These are phyloP conservation scores for Drosophila greeni DNA, from an alignment of 2,888 invertebrate genomes.

Conservation along the genomic window DNA sequence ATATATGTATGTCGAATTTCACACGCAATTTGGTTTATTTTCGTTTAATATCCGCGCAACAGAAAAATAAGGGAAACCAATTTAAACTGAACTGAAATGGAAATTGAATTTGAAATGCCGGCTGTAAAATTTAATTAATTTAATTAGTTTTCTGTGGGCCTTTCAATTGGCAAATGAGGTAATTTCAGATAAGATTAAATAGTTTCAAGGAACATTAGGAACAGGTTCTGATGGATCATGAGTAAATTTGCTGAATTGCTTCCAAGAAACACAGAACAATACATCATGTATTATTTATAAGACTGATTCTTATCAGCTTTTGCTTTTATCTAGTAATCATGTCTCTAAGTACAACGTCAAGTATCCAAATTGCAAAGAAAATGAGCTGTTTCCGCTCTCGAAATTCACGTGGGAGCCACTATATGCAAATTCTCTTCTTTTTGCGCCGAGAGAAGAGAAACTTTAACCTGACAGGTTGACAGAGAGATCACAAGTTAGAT, in stretches of 20 bases:
- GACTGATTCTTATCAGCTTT: too few relatives aligned
- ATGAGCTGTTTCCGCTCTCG: slow-evolving; percentile 55
- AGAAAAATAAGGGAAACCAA: slow-evolving; percentile 17
- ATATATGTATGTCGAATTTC: slow-evolving; percentile 48
- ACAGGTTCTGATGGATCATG: slow-evolving; percentile 16
- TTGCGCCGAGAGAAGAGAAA: slow-evolving; percentile 13
- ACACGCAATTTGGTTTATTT: slow-evolving; percentile 64
- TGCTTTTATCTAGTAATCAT: slow-evolving; percentile 9
- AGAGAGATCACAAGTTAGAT: slow-evolving; percentile 12
- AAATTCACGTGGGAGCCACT: slow-evolving; percentile 48
- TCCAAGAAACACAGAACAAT: slow-evolving; percentile 5
- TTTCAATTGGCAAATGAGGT: slow-evolving; percentile 32
- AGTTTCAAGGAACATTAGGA: neutral
- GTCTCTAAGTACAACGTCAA: slow-evolving; percentile 42
- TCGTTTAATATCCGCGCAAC: slow-evolving; percentile 31
- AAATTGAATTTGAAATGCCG: slow-evolving; percentile 31
- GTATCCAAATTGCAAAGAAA: slow-evolving; percentile 52
- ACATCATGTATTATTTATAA: slow-evolving; percentile 24
- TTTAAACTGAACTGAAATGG: slow-evolving; percentile 35
- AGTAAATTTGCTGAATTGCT: slow-evolving; percentile 6
- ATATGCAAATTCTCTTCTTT: slow-evolving; percentile 52
- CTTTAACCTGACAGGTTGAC: slow-evolving; percentile 1
- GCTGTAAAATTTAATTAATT: slow-evolving; percentile 35
- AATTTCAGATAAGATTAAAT: slow-evolving; percentile 54
- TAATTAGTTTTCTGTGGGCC: slow-evolving; percentile 37